These are phyloP conservation scores for Lysandra bellargus DNA, from an alignment of 2,888 invertebrate species.

Conservation along the genomic window DNA sequence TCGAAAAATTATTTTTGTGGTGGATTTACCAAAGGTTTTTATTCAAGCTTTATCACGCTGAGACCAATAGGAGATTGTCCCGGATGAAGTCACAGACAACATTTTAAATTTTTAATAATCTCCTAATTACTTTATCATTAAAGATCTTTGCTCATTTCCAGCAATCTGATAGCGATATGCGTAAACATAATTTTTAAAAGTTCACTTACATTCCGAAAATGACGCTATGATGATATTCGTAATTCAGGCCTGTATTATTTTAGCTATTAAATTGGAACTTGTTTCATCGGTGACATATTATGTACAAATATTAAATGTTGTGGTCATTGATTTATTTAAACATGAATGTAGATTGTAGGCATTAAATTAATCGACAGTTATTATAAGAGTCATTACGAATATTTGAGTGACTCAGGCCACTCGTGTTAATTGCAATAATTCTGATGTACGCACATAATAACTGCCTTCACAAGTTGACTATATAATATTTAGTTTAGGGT, in stretches of 20 bases:
- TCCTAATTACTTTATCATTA: no score
- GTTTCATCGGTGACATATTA: background rate
- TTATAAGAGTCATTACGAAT: background rate
- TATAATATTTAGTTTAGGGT: background rate
- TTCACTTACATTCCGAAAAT: background rate
- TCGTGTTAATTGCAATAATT: background rate
- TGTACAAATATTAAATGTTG: slow-evolving; percentile 1
- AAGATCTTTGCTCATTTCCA: no score
- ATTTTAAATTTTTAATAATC: no score
- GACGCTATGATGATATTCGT: background rate
- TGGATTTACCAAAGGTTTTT: background rate
- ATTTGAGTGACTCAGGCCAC: background rate
- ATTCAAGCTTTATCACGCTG: no score
- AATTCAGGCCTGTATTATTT: background rate
- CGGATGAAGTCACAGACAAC: no score
- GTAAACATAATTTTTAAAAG: background rate
- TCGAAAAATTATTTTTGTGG: background rate
- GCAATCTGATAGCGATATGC: background rate
- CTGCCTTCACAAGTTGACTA: background rate
- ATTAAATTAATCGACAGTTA: slow-evolving; percentile 2
- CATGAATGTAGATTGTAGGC: background rate
- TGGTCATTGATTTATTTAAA: background rate
- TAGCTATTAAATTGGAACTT: background rate
- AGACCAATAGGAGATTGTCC: no score
- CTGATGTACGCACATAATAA: background rate